Evolutionary conservation across 2,797 vertebrate species (phyloP), one percentile per base, ranked within the genome.

Genomic region (Diglossa cyanea): DNA sequence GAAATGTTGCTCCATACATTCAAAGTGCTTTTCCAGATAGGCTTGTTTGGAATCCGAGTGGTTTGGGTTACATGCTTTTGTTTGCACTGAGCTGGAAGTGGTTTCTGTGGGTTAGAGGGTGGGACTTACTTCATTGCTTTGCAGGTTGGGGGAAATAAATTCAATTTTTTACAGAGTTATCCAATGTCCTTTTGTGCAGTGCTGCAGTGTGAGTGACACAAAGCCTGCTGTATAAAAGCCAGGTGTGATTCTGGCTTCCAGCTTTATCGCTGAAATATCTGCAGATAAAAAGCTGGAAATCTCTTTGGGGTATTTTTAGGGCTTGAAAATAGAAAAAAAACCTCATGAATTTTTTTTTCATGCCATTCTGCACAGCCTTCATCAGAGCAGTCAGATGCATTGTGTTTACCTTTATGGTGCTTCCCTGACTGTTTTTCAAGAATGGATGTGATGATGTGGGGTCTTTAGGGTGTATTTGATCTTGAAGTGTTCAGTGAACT

Each of bases 21-120:
- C 13, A 24, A 40, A 91, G 53, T 48, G 42, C 44, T 71, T 93
- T 90, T 76, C 67, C 86, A 95, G 96, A 93, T 95, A 88, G 86
- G 45, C 74, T 73, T 66, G 26, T 60, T 60, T 60, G 60, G 51
- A 58, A 78, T 58, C 73, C 63, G 40, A 35, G n/a, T 24, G 0
- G 14, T 90, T 58, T 40, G 88, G 30, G 39, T 84, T 83, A 16
- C 0, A 0, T 35, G 55, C 44, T 65, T 88, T 80, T 92, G 42
- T 91, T 86, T 93, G 44, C 39, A 3, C 28, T 37, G 71, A 89
- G 51, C 81, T 95, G 71, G 37, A 89, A 87, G 71, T 66, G 63
- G 12, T 79, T 95, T 62, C 31, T 70, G 3, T 2, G 28, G 47
- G 7, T 57, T 65, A 24, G 21, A 89, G 33, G 25, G 31, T 72